Evolutionary conservation across 2,888 invertebrate species (phyloP).

Genomic region (Drosophila sordidapex): DNA sequence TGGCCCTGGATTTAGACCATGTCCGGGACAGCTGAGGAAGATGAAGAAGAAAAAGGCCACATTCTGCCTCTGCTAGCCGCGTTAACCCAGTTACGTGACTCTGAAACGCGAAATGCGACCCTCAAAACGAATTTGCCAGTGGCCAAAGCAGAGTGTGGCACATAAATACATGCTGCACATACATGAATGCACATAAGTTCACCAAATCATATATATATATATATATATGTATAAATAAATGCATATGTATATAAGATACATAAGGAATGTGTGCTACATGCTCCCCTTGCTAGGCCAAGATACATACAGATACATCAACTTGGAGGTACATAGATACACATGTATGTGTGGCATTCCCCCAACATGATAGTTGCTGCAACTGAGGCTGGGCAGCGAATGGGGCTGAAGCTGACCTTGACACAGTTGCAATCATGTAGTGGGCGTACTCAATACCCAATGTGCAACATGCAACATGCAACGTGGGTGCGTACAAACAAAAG

Average conservation of each 20-base stretch:
- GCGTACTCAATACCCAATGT: constrained; percentile 22
- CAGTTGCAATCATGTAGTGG: constrained; percentile 36
- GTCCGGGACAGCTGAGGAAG: constrained; percentile 27
- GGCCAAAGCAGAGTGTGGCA: constrained; percentile 38
- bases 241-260: constrained; percentile 9
- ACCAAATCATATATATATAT: constrained; percentile 23
- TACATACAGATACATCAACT: constrained; percentile 27
- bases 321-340: constrained; percentile 10
- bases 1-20: constrained; percentile 43
- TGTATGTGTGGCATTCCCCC: constrained; percentile 34
- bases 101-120: constrained; percentile 75
- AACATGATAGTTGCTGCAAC: constrained; percentile 17
- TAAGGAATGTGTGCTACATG: constrained; percentile 19
- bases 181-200: constrained; percentile 44
- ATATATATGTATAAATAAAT: constrained; percentile 10
- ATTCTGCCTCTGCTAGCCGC: constrained; percentile 23
- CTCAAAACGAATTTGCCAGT: constrained; percentile 69
- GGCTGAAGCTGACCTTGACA: constrained; percentile 61
- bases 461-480: constrained; percentile 10
- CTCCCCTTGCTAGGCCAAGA: constrained; percentile 31
- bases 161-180: constrained; percentile 54
- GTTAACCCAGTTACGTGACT: constrained; percentile 76
- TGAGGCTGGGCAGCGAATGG: constrained; percentile 23
- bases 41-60: constrained; percentile 51
- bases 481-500: constrained; percentile 1